Evolutionary conservation across 92 coral and sea anemone genomes (phyloP).

Genomic region (Zoanthus gigantus): DNA sequence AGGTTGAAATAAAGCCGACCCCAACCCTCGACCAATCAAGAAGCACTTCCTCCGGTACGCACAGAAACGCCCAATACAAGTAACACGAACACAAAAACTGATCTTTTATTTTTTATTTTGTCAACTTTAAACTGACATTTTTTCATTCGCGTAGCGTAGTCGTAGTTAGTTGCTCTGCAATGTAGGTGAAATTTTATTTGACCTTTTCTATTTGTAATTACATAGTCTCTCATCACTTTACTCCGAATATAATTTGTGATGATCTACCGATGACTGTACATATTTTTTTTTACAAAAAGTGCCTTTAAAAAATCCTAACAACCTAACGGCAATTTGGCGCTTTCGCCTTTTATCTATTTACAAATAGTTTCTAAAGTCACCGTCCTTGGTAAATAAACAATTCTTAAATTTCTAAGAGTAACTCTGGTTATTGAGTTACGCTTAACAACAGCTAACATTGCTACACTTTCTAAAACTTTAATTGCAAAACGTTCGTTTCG

Average conservation of each 20-base stretch:
- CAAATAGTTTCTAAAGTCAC: background rate
- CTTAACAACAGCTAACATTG: background rate
- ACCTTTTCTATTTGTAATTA: background rate
- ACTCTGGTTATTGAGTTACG: background rate
- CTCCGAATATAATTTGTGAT: slow-evolving; percentile 5
- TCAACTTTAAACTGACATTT: no score
- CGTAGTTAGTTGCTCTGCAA: background rate
- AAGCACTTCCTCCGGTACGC: no score
- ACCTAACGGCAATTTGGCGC: background rate
- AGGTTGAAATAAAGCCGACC: no score
- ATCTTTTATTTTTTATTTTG: no score
- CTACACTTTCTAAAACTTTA: background rate
- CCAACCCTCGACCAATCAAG: no score
- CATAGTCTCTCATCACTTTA: background rate
- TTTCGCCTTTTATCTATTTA: background rate
- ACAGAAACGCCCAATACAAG: no score
- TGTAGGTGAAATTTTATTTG: background rate
- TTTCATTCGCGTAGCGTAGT: no score
- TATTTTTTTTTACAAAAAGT: slow-evolving; percentile 19
- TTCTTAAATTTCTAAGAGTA: background rate
- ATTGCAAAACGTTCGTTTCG: background rate
- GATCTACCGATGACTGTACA: slow-evolving; percentile 24
- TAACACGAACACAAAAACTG: no score
- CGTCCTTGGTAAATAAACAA: background rate
- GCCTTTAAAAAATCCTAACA: slow-evolving; percentile 23